phyloP scores from a whole-genome alignment of 2,888 invertebrate genomes.

The Mycalesis mineus region DNA sequence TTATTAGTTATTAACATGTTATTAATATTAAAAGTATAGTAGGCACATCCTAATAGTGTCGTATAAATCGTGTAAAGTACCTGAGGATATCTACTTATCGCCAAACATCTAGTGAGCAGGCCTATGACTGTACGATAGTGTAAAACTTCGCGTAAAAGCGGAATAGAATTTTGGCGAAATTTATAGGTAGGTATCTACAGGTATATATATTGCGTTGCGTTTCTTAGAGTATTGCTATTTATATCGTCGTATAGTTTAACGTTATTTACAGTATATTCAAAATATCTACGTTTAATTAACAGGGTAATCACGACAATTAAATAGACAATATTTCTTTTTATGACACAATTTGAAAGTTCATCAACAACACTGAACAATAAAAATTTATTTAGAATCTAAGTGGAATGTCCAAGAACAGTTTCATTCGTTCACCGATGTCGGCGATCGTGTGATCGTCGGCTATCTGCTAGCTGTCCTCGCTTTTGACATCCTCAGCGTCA shows the following conservation, averaged over 20 bases:
- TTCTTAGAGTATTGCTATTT: no score
- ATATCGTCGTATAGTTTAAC: neutral
- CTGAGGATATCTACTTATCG: no score
- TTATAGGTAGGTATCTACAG: no score
- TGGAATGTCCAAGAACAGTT: conserved; percentile 78
- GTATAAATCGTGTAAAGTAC: no score
- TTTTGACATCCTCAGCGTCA: conserved; percentile 52
- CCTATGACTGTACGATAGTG: no score
- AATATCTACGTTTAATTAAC: neutral
- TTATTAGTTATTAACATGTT: no score
- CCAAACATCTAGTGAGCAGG: no score
- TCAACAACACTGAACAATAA: neutral
- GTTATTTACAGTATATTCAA: neutral
- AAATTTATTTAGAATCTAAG: conserved; percentile 66
- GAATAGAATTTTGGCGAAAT: no score
- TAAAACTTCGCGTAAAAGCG: no score
- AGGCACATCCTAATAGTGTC: no score
- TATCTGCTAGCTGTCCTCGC: conserved; percentile 76
- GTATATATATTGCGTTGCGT: no score
- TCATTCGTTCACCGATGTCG: conserved; percentile 76
- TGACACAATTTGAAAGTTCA: neutral
- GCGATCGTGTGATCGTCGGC: conserved; percentile 74
- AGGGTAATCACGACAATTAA: neutral
- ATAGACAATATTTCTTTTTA: neutral
- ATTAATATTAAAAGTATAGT: no score